These are phyloP conservation scores for Oreochromis tanganicae DNA, from an alignment of 2,113 vertebrate species.

Conservation along the genomic window DNA sequence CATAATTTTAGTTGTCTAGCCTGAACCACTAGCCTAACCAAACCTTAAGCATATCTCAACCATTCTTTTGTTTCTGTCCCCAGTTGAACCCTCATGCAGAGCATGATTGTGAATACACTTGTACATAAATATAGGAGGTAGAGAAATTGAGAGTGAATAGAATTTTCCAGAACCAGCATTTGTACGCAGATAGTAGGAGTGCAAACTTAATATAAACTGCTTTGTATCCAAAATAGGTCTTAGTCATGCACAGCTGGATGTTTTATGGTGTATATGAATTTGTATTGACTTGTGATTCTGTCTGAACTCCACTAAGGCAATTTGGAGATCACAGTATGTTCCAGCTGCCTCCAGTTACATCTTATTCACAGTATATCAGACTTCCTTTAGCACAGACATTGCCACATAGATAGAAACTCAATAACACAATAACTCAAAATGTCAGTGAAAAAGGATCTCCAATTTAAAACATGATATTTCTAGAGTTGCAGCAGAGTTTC, in stretches of 20 bases:
- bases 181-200: neutral
- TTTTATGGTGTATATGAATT: neutral
- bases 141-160: neutral
- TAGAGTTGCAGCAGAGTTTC: neutral
- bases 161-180: neutral
- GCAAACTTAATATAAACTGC: neutral
- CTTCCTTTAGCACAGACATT: neutral
- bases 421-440: neutral
- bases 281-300: neutral
- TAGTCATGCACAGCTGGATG: neutral
- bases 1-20: neutral
- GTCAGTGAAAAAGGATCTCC: neutral
- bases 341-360: slow-evolving; percentile 2
- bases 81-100: neutral
- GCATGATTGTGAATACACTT: neutral
- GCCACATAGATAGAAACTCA: neutral
- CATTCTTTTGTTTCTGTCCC: neutral
- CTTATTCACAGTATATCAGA: neutral
- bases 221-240: neutral
- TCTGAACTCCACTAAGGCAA: neutral
- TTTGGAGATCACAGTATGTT: neutral
- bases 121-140: neutral
- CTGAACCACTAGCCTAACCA: neutral
- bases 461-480: neutral
- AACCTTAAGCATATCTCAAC: neutral